A percentile compares a stretch with the other conserved stretches of the same genome.
phyloP scores from a whole-genome alignment of 2,113 vertebrate species.

The Morone saxatilis region DNA sequence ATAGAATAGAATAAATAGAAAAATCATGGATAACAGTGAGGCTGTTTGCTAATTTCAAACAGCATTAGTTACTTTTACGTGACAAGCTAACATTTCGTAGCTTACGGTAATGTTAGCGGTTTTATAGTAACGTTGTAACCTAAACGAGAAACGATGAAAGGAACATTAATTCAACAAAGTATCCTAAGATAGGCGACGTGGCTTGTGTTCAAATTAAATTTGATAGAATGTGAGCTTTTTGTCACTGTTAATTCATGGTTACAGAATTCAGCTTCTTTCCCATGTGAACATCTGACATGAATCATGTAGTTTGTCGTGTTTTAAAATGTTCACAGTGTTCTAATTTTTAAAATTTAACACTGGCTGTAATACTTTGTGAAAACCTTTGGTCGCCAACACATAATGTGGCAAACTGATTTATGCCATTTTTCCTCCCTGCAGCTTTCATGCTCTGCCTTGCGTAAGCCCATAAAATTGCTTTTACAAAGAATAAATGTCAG shows the following conservation, averaged over 20 bases:
- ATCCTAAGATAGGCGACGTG: not conserved
- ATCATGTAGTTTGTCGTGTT: slow-evolving; percentile 10
- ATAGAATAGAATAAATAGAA: no score
- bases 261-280: not conserved
- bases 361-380: slow-evolving; percentile 50
- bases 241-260: not conserved
- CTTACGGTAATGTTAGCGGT: not conserved
- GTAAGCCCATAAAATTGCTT: slow-evolving; percentile 67
- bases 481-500: slow-evolving; percentile 67
- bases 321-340: slow-evolving; percentile 47
- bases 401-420: slow-evolving; percentile 53
- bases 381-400: slow-evolving; percentile 43
- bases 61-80: not conserved
- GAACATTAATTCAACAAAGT: not conserved
- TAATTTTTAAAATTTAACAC: slow-evolving; percentile 49
- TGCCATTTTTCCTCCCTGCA: slow-evolving; percentile 37
- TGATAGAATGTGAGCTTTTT: no score
- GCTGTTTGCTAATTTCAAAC: not conserved
- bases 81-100: not conserved
- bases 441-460: slow-evolving; percentile 58
- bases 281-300: slow-evolving; percentile 1
- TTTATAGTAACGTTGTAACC: not conserved
- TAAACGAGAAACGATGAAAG: not conserved
- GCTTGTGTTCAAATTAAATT: not conserved
- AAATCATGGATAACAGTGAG: not conserved